phyloP scores from a whole-genome alignment of 2,113 vertebrate genomes.

The Coturnix japonica region DNA sequence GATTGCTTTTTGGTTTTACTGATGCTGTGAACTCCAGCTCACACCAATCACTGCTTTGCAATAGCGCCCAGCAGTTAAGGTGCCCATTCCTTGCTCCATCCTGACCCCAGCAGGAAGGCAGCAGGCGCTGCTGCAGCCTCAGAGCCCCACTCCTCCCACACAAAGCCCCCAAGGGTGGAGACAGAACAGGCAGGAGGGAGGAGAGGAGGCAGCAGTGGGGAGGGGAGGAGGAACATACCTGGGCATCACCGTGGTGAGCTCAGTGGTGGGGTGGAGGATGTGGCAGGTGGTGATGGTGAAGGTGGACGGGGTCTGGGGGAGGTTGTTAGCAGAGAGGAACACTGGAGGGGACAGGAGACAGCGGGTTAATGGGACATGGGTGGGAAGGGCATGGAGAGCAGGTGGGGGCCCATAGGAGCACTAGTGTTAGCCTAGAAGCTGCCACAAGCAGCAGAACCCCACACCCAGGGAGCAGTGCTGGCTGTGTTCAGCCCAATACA shows the following conservation, averaged over 20 bases:
- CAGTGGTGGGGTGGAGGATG: constrained; percentile 79
- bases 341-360: constrained; percentile 78
- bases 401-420: not conserved
- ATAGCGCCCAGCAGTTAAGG: not conserved
- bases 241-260: constrained; percentile 78
- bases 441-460: not conserved
- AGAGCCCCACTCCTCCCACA: too few relatives aligned
- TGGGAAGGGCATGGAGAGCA: too few relatives aligned
- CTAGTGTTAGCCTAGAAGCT: not conserved
- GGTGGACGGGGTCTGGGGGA: constrained; percentile 82
- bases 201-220: not conserved
- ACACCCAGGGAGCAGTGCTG: not conserved
- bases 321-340: constrained; percentile 81
- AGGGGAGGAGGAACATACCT: constrained; percentile 64
- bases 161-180: too few relatives aligned
- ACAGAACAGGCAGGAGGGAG: too few relatives aligned
- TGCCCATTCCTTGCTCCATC: too few relatives aligned
- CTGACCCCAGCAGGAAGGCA: too few relatives aligned
- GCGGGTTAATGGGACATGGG: constrained; percentile 5
- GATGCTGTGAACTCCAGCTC: not conserved
- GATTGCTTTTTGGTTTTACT: not conserved
- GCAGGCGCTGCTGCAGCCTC: too few relatives aligned
- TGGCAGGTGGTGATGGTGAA: constrained; percentile 86
- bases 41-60: not conserved
- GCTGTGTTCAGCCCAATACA: rapidly evolving